Base-by-base conservation (phyloP, 2,113 vertebrate genomes). In the Phaethornis superciliosus region DNA sequence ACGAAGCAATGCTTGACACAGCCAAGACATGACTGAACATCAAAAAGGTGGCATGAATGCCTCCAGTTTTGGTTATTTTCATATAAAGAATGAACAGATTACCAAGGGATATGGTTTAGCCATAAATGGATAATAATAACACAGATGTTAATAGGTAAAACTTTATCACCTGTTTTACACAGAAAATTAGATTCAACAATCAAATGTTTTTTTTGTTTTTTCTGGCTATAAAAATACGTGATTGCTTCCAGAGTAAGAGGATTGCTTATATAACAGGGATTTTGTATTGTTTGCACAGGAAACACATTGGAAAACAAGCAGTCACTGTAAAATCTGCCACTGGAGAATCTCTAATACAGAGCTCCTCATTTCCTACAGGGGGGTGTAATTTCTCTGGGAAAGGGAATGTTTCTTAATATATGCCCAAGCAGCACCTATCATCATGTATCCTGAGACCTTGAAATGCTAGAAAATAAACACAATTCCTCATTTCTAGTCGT, bases 61-160 rank as follows among this genome's bases (percentile, higher is more conserved):
- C 47, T 70, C 55, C 2, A 69, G 33, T 91, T 89, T 75, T 78
- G 28, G 23, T 71, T 71, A 59, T 84, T 95, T 85, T 79, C 42
- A 17, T 76, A 69, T 49, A 62, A 88, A 81, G 47, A 77, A 70
- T 60, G 44, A 56, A 23, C 62, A 21, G 54, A 8, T 88, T 65
- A 72, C 79, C 54, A 69, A 81, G 37, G 75, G 54, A 82, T 88
- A 69, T 69, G 55, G 51, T 88, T 88, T 82, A 89, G 51, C 81
- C 75, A 94, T 90, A 82, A 94, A 96, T 17, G 55, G 67, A 82
- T 88, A 96, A 88, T 96, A 94, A 93, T 21, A 76, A 93, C 94
- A 90, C 90, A 94, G 94, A 93, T 96, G 92, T 93, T 95, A 89
- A 94, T 80, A 95, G 88, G 90, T 88, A 95, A 94, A 96, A 96